Conservation (phyloP, 2,888 invertebrate genomes). For the Tetramorium bicarinatum region DNA sequence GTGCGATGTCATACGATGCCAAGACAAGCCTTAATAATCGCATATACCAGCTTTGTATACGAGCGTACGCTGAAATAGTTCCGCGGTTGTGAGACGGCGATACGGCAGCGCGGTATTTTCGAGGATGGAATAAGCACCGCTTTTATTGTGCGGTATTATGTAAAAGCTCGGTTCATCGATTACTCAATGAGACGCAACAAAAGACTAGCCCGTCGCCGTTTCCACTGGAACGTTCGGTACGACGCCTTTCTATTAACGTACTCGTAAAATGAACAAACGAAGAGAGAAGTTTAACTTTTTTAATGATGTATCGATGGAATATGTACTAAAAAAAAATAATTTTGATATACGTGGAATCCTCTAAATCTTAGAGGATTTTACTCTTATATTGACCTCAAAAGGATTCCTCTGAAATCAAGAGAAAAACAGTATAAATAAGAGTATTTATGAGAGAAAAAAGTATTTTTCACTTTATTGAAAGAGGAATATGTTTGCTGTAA, state of each 20-base stretch:
- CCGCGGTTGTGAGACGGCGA: slow-evolving; percentile 9
- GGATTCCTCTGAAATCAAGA: no score
- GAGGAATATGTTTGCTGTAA: no score
- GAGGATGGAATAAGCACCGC: slow-evolving; percentile 10
- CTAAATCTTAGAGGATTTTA: no score
- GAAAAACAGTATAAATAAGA: no score
- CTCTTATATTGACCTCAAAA: no score
- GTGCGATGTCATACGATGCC: slow-evolving; percentile 63
- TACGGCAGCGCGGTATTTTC: neutral
- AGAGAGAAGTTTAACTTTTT: neutral
- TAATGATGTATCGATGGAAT: neutral
- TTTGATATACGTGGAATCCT: no score
- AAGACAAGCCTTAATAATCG: slow-evolving; percentile 65
- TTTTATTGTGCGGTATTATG: slow-evolving; percentile 11
- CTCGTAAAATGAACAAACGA: neutral
- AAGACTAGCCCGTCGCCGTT: no score
- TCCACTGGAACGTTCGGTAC: neutral
- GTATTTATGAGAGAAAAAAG: no score
- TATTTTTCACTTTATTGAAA: no score
- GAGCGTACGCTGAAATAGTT: slow-evolving; percentile 13
- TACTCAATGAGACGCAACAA: slow-evolving; percentile 24
- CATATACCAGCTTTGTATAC: slow-evolving; percentile 13
- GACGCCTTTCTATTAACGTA: neutral
- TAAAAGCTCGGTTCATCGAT: slow-evolving; percentile 18
- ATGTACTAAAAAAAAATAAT: no score